Base-by-base conservation (phyloP, 2,888 invertebrate species). In the Rhyacophila evoluta region DNA sequence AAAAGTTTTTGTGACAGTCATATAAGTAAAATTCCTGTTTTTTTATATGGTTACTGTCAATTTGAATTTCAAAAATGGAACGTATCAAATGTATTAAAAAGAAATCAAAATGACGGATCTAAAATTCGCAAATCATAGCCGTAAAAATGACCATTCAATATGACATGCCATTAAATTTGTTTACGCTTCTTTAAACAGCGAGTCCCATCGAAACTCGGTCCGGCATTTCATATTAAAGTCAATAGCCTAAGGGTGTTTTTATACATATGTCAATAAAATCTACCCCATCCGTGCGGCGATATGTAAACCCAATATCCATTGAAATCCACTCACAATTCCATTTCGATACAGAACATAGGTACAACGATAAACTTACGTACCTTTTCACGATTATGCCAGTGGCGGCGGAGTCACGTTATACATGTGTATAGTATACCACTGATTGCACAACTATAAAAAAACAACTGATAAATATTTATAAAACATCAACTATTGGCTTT, bases 211-310 rank as follows among this genome's bases (percentile, higher is more conserved):
- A 38, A 76, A 67, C 36, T 41, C 77, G 28, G 33, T 55, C 70
- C 38, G 55, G 71, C 72, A 75, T 75, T 72, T 77, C 70, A 79
- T 72, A 78, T 77, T 70, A 75, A 77, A 79, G 79, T 76, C 79
- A 80, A 78, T 36, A 74, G 80, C 80, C 80, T 72, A 33, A 39
- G 79, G 81, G 68, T 75, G 77, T 79, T 80, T 79, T 81, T 75
- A 74, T 79, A 80, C 82, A 80, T 82, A 82, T 82, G 82, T 82
- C 82, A 82, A 81, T 81, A 81, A 80, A 81, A 81, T 78, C 76
- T 74, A 70, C 79, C 80, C 79, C 80, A 73, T 75, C 76, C 81
- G 75, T 74, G 79, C 77, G 77, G 79, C 72, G 77, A 74, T 79
- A 79, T 77, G 80, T 78, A 80, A 81, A 81, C 81, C 78, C 80